Evolutionary conservation across 2,888 invertebrate genomes (phyloP), one percentile per base, ranked within the genome.

Genomic region (Sialis lutaria): DNA sequence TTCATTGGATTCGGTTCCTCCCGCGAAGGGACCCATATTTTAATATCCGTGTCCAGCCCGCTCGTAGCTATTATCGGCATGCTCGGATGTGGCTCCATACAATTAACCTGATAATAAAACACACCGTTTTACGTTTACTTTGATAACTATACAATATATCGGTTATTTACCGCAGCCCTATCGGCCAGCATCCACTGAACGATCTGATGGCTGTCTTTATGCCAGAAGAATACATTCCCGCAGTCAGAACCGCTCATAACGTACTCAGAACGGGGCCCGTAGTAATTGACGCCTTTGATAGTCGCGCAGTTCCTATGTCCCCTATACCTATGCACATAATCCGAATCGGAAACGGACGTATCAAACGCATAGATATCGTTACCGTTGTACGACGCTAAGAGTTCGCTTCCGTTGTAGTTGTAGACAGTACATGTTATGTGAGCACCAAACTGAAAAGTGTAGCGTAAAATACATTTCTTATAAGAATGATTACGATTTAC

Each of bases 171-270:
- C 64, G 91, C 87, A 49, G 89, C 90, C 53, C 73, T 72, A 63
- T 92, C 91, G 0, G 82, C 92, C 51, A 74, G 69, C 70, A 88
- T 73, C 73, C 82, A 91, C 60, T 92, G 88, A n/a, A 93, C 83
- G 51, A 96, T 83, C 1, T 85, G 72, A 64, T 91, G 90, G 0
- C 83, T 77, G 45, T 83, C 74, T 63, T 83, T 85, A 56, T 95
- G 90, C 95, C 96, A 96, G 47, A 93, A 77, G 60, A 78, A 86
- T 57, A 77, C 77, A 60, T 92, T 77, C 6, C 89, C 85, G 65
- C 93, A 93, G 63, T 96, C 95, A 2, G 91, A 92, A 1, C 96
- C 96, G 40, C 92, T 92, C 7, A 95, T 79, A 2, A 96, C 69
- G 61, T 79, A 96, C 64, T 96, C 87, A 53, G 89, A 89, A 54